Evolutionary conservation across 2,113 vertebrate species (phyloP).

Genomic region (Rhineura floridana): DNA sequence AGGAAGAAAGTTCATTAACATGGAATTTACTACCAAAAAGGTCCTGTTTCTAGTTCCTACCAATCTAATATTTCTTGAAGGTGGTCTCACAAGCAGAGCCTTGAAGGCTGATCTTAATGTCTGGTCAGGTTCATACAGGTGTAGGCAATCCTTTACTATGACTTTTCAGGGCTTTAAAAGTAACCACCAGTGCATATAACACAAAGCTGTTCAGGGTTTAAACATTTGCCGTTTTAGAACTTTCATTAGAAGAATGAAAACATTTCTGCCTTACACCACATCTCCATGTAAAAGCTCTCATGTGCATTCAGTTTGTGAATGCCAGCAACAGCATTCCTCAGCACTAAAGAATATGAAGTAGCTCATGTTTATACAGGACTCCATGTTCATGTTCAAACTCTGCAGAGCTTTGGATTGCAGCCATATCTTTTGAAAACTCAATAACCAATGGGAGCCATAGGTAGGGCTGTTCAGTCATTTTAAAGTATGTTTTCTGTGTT

Average conservation of each 20-base stretch:
- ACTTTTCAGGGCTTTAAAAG: too few relatives aligned
- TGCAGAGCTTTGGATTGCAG: neutral
- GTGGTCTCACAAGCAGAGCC: too few relatives aligned
- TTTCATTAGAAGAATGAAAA: neutral
- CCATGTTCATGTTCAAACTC: neutral
- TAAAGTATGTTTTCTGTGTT: neutral
- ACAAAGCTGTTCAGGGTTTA: neutral
- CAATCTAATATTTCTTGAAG: too few relatives aligned
- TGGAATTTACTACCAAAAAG: too few relatives aligned
- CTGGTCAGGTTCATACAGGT: neutral
- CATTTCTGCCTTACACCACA: neutral
- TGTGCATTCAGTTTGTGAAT: neutral
- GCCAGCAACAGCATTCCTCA: too few relatives aligned
- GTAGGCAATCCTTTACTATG: neutral
- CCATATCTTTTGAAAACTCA: neutral
- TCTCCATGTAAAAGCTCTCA: neutral
- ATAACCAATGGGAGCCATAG: neutral
- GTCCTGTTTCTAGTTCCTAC: too few relatives aligned
- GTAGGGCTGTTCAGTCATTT: neutral
- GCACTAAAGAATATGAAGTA: neutral
- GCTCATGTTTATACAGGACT: neutral
- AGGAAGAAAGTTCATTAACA: too few relatives aligned
- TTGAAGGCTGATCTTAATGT: too few relatives aligned
- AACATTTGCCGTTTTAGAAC: neutral
- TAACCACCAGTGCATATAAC: neutral